phyloP scores from a whole-genome alignment of 2,888 invertebrate genomes.

The Ptilodon capucinus region DNA sequence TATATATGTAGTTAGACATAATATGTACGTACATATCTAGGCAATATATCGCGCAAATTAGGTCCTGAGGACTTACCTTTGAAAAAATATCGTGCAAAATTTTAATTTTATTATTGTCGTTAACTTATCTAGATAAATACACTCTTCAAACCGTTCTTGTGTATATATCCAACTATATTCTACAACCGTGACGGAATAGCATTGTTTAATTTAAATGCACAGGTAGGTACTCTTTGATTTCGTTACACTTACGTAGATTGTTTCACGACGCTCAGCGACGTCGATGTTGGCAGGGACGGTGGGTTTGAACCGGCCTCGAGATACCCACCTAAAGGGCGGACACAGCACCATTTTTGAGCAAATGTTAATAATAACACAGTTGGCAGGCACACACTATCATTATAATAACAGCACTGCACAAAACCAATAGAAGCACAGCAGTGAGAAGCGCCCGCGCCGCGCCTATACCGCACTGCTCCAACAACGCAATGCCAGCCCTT shows the following conservation, averaged over 20 bases:
- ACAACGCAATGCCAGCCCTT: conserved; percentile 61
- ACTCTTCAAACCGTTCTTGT: no score
- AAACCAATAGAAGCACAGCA: conserved; percentile 17
- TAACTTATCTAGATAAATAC: no score
- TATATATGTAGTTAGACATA: no score
- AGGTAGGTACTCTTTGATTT: conserved; percentile 1
- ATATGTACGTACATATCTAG: no score
- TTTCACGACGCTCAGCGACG: conserved; percentile 49
- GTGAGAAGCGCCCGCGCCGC: conserved; percentile 72
- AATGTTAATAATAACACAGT: conserved; percentile 13
- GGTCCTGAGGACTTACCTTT: no score
- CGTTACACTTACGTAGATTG: conserved; percentile 62
- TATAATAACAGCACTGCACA: conserved; percentile 12
- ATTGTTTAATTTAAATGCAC: not conserved
- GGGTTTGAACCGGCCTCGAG: conserved; percentile 67
- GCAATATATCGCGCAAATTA: no score
- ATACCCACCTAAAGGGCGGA: conserved; percentile 69
- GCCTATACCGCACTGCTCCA: conserved; percentile 57
- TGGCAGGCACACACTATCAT: conserved; percentile 10
- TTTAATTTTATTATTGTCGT: no score
- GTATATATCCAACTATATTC: not conserved
- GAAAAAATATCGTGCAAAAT: no score
- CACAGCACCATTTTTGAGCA: conserved; percentile 66
- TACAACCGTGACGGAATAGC: not conserved
- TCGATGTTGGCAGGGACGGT: conserved; percentile 35